A percentile compares a stretch with the other conserved stretches of the same genome.
Conservation (phyloP, 2,888 invertebrate species). For the Colostygia pectinataria region DNA sequence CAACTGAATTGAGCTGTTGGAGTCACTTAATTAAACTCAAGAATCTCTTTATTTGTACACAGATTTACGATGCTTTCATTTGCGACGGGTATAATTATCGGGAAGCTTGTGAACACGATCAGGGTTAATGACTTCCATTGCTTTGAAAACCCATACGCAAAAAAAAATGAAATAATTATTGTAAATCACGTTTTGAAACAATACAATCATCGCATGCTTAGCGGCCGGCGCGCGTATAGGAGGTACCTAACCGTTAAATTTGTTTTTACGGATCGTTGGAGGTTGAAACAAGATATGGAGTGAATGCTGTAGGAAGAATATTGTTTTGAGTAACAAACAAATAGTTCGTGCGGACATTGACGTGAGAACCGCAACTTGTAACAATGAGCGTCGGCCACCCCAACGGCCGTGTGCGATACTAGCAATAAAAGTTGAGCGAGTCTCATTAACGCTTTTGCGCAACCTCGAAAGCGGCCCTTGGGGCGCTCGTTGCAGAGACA, state of each 20-base stretch:
- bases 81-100: slow-evolving; percentile 47
- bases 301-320: slow-evolving; percentile 26
- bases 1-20: slow-evolving; percentile 60
- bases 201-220: slow-evolving; percentile 43
- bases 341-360: slow-evolving; percentile 36
- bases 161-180: slow-evolving; percentile 46
- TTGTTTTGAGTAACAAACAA: slow-evolving; percentile 30
- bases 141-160: slow-evolving; percentile 49
- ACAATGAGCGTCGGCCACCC: slow-evolving; percentile 39
- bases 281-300: slow-evolving; percentile 31
- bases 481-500: slow-evolving; percentile 77
- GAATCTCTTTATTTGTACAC: slow-evolving; percentile 63
- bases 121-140: slow-evolving; percentile 59
- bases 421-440: slow-evolving; percentile 66
- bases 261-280: slow-evolving; percentile 37
- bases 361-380: slow-evolving; percentile 29
- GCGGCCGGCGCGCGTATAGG: slow-evolving; percentile 26
- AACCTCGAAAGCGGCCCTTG: slow-evolving; percentile 82
- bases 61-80: slow-evolving; percentile 56
- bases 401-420: slow-evolving; percentile 57
- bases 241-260: slow-evolving; percentile 34
- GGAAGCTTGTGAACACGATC: slow-evolving; percentile 53
- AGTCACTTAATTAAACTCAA: slow-evolving; percentile 65
- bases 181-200: slow-evolving; percentile 46
- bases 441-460: slow-evolving; percentile 79